phyloP scores from a whole-genome alignment of 2,113 vertebrate species.

The Nothobranchius furzeri region DNA sequence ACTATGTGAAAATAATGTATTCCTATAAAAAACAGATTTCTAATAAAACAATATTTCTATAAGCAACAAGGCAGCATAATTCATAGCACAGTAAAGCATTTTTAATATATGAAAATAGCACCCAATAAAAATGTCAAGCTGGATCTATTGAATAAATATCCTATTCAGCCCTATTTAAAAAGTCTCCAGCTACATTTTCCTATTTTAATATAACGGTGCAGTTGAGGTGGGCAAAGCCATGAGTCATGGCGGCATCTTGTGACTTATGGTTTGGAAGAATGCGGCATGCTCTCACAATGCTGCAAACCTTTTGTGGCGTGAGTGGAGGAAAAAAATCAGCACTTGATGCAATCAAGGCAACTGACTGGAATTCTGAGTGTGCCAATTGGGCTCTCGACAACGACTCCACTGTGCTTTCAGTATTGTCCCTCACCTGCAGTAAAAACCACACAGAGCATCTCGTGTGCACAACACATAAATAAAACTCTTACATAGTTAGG shows the following conservation, averaged over 20 bases:
- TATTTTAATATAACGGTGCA: constrained; percentile 7
- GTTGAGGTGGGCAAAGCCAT: constrained; percentile 36
- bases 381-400: not conserved
- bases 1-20: not conserved
- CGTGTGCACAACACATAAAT: not conserved
- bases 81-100: not conserved
- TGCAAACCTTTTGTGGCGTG: constrained; percentile 27
- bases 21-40: not conserved
- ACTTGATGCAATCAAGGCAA: constrained; percentile 6
- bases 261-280: constrained; percentile 53
- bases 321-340: not conserved
- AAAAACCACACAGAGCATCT: constrained; percentile 5
- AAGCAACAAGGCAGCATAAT: not conserved
- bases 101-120: not conserved
- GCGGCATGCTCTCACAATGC: constrained; percentile 12
- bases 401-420: not conserved
- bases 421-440: constrained; percentile 1
- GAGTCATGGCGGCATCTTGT: constrained; percentile 33
- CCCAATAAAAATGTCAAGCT: not conserved
- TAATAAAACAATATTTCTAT: not conserved
- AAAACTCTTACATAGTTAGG: not conserved
- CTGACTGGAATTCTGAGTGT: constrained; percentile 16
- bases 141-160: not conserved
- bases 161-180: not conserved
- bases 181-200: constrained; percentile 8